phyloP scores from a whole-genome alignment of 2,113 vertebrate species.

The Callaeas wilsoni region DNA sequence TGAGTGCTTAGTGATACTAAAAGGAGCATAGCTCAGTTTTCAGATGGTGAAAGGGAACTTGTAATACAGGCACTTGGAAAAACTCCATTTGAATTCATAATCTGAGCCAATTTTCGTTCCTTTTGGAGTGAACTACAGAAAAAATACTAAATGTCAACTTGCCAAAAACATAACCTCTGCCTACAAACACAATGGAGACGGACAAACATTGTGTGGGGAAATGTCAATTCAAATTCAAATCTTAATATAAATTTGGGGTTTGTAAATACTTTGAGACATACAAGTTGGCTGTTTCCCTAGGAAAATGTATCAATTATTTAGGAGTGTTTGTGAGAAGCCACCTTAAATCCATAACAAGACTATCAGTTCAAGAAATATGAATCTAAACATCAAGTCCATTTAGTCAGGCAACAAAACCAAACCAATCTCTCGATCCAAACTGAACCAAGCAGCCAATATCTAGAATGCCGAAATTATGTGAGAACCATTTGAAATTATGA shows the following conservation, averaged over 20 bases:
- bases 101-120: neutral
- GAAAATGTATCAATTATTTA: slow-evolving; percentile 33
- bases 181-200: neutral
- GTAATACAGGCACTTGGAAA: neutral
- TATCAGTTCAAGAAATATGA: neutral
- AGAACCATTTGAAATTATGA: neutral
- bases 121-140: neutral
- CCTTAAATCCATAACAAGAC: slow-evolving; percentile 10
- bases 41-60: neutral
- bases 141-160: slow-evolving; percentile 29
- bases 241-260: neutral
- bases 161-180: slow-evolving; percentile 29
- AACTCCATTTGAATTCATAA: slow-evolving; percentile 19
- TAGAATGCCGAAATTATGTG: neutral
- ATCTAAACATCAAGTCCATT: neutral
- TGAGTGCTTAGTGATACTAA: neutral
- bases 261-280: slow-evolving; percentile 27
- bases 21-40: neutral
- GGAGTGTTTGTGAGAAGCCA: neutral
- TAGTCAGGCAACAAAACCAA: neutral
- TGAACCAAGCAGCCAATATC: neutral
- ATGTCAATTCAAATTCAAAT: slow-evolving; percentile 11
- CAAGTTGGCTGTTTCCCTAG: slow-evolving; percentile 3
- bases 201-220: neutral
- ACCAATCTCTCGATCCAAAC: neutral